Base-by-base conservation (phyloP, 1,140 invertebrate species). In the Drosophila oshimai region DNA sequence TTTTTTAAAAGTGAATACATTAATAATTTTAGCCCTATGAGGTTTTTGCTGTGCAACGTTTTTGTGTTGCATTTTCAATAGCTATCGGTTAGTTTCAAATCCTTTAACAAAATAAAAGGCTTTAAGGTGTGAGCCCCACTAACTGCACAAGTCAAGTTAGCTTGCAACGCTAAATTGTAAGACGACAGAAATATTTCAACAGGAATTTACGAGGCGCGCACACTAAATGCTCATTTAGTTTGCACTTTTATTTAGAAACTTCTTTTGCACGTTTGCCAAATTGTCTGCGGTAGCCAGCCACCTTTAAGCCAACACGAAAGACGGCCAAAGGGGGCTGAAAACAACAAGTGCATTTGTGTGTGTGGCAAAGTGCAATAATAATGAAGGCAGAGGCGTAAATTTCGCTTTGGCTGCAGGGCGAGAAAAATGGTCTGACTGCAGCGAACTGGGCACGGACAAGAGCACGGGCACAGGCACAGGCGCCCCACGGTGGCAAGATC, bases 161-260 rank as follows among this genome's bases (percentile, higher is more conserved):
- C 49, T 74, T 57, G 33, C 62, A 78, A 41, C 62, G 61, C 75
- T 84, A 84, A 84, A 84, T 84, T 84, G 80, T 77, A 87, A 87
- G 83, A 87, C 73, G 81, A 87, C 81, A 87, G 83, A 87, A 81
- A 87, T 87, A 87, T 87, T 87, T 87, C 76, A 87, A 65, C 81
- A 77, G 73, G 73, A 87, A 87, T 87, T 87, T 87, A 87, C 81
- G 81, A 81, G 49, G 62, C 71, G 67, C 78, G 53, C 80, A 87
- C 80, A 77, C 80, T 86, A 87, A 87, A 87, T 87, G 81, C 81
- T 87, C 81, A 87, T 87, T 87, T 87, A 87, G 81, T 81, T 87
- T 87, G 81, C 81, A 87, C 81, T 87, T 87, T 87, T 87, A 87
- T 87, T 87, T 87, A 77, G 81, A 81, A 87, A 87, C 83, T 87